Evolutionary conservation across 2,888 invertebrate genomes (phyloP).

Genomic region (Rhingia rostrata): DNA sequence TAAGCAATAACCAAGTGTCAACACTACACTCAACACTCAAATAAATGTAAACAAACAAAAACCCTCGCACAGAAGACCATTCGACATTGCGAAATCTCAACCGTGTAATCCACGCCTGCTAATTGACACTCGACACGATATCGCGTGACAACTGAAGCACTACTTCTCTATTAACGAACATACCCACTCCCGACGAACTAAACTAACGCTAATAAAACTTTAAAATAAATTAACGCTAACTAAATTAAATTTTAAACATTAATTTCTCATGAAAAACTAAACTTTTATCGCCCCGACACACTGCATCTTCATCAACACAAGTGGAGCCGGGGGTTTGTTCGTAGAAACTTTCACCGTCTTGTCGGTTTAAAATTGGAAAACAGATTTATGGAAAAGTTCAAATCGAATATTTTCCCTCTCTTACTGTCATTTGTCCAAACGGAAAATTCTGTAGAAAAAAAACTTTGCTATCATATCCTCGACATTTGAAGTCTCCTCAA

Average conservation of each 20-base stretch:
- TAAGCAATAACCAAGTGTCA: slow-evolving; percentile 40
- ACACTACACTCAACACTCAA: slow-evolving; percentile 28
- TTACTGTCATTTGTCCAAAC: not conserved
- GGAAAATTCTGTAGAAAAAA: slow-evolving; percentile 38
- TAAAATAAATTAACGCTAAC: slow-evolving; percentile 23
- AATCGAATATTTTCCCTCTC: slow-evolving; percentile 8
- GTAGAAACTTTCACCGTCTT: slow-evolving; percentile 3
- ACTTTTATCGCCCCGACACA: slow-evolving; percentile 14
- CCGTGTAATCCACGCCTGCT: slow-evolving; percentile 37
- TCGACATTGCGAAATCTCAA: slow-evolving; percentile 44
- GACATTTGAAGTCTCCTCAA: not conserved
- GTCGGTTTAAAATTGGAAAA: slow-evolving; percentile 6
- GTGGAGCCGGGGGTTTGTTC: not conserved
- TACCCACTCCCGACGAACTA: slow-evolving; percentile 8
- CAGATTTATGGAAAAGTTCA: slow-evolving; percentile 9
- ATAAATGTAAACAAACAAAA: slow-evolving; percentile 6
- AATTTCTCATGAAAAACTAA: slow-evolving; percentile 5
- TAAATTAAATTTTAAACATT: slow-evolving; percentile 20
- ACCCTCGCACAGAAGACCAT: not conserved
- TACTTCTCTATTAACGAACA: slow-evolving; percentile 13
- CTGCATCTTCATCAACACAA: not conserved
- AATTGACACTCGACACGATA: slow-evolving; percentile 59
- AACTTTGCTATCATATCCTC: slow-evolving; percentile 37
- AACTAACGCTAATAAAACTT: slow-evolving; percentile 32
- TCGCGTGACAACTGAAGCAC: slow-evolving; percentile 38